Conservation (phyloP, 2,888 invertebrate species). For the Adelognathus sp. region DNA sequence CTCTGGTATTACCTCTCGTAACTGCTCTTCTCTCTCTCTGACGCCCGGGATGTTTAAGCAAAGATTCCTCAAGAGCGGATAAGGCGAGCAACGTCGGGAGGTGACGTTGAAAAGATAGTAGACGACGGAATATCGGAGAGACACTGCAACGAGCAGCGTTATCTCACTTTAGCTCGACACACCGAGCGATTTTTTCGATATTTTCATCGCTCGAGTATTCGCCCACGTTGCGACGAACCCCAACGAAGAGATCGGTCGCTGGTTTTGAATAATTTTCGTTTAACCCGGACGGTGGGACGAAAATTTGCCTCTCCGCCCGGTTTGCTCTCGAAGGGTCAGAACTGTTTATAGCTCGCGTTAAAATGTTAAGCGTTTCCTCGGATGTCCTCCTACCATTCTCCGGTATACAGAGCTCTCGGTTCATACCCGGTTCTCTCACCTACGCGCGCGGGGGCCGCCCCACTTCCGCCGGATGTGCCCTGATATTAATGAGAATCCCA, state of each 20-base stretch:
- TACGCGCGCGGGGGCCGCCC: constrained; percentile 77
- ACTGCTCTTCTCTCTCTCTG: constrained; percentile 44
- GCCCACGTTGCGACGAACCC: too few relatives aligned
- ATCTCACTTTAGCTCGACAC: background rate
- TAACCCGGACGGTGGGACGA: background rate
- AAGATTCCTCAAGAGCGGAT: constrained; percentile 30
- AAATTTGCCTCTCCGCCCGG: background rate
- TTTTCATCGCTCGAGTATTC: background rate
- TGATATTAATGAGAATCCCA: constrained; percentile 79
- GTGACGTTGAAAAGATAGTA: background rate
- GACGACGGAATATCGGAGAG: background rate
- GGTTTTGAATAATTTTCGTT: constrained; percentile 25
- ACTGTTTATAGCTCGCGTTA: constrained; percentile 46
- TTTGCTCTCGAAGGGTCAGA: constrained; percentile 42
- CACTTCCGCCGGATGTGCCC: constrained; percentile 80
- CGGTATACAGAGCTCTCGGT: constrained; percentile 22
- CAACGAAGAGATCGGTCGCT: too few relatives aligned
- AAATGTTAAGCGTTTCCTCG: constrained; percentile 56
- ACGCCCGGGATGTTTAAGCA: constrained; percentile 2
- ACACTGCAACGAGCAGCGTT: constrained; percentile 4
- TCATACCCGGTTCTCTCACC: constrained; percentile 71
- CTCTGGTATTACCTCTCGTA: constrained; percentile 39
- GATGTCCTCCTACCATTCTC: constrained; percentile 39
- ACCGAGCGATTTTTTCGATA: background rate
- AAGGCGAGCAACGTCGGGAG: background rate